Evolutionary conservation across 2,797 vertebrate genomes (phyloP), one percentile per base, ranked within the genome.

Genomic region (Muscicapa comitata): DNA sequence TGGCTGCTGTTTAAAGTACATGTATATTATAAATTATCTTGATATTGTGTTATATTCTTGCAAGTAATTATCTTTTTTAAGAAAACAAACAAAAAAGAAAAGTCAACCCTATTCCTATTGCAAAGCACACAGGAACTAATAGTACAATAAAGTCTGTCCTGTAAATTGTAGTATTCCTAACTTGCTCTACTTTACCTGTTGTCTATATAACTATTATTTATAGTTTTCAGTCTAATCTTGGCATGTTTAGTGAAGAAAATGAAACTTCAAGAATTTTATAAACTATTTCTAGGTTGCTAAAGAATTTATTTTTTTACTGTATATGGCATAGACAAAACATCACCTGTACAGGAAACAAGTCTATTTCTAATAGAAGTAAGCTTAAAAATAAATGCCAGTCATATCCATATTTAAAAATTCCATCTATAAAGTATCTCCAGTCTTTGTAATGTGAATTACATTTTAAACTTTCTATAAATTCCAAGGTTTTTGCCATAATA

Each of bases 301-400:
- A 98, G 97, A 98, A 97, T 98, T 98, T 98, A 98, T 98, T 98
- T 98, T 98, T 98, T 97, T 98, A 98, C 97, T 98, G 96, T 98
- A 98, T 97, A 98, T 98, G 97, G 95, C 98, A 97, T 98, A 98
- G 97, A 97, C 96, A 97, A 97, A 97, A 97, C 96, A 97, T 98
- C 97, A 97, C 95, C 95, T 98, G 98, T 98, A 98, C 97, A 98
- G 98, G 96, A 97, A 96, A 93, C 96, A 94, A 97, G 93, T 97
- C 96, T 97, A 94, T 98, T 98, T 98, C 98, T 98, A 94, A 93
- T 97, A 95, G 94, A 97, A 97, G 81, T 95, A 97, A 96, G 95
- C 96, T 97, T 96, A 97, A 97, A 96, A 97, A 94, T 97, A 96
- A 98, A 95, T 97, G 95, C 96, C 96, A 96, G 76, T 97, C 96